Conservation (phyloP, 2,113 vertebrate genomes). For the Silurus meridionalis region DNA sequence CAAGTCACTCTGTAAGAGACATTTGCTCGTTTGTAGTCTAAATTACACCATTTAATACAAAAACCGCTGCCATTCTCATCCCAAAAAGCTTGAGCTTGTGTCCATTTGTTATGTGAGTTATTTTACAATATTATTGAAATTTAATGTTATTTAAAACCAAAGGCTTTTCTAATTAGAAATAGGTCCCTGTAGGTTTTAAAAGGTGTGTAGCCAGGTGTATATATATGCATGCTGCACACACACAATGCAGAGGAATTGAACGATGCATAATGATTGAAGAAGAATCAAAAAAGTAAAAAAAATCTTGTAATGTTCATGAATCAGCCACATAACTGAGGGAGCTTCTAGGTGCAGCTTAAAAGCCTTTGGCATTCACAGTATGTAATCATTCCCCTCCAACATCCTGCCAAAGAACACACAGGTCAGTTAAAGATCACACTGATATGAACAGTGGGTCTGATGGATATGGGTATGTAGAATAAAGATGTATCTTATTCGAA, state of each 20-base stretch:
- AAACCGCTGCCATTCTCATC: not conserved
- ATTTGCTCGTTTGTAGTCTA: not conserved
- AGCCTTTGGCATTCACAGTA: conserved; percentile 20
- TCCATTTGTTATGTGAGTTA: not conserved
- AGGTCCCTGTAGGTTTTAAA: conserved; percentile 10
- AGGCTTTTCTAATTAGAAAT: conserved; percentile 43
- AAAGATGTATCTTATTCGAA: not conserved
- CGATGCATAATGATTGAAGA: not conserved
- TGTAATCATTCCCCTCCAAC: conserved; percentile 6
- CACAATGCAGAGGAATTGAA: not conserved
- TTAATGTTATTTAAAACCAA: conserved; percentile 41
- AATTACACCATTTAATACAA: conserved; percentile 1
- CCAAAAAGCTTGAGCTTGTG: conserved; percentile 6
- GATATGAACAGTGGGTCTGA: not conserved
- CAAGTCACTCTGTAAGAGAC: not conserved
- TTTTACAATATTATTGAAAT: conserved; percentile 25
- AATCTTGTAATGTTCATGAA: not conserved
- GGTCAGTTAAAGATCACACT: conserved; percentile 24
- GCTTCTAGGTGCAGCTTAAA: not conserved
- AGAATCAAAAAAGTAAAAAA: not conserved
- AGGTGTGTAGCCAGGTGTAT: not conserved
- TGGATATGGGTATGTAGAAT: not conserved
- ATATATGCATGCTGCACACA: not conserved
- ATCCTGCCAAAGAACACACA: not conserved
- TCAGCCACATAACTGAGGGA: not conserved